Evolutionary conservation across 1,140 invertebrate genomes (phyloP), one percentile per base, ranked within the genome.

Genomic region (Drosophila teissieri): DNA sequence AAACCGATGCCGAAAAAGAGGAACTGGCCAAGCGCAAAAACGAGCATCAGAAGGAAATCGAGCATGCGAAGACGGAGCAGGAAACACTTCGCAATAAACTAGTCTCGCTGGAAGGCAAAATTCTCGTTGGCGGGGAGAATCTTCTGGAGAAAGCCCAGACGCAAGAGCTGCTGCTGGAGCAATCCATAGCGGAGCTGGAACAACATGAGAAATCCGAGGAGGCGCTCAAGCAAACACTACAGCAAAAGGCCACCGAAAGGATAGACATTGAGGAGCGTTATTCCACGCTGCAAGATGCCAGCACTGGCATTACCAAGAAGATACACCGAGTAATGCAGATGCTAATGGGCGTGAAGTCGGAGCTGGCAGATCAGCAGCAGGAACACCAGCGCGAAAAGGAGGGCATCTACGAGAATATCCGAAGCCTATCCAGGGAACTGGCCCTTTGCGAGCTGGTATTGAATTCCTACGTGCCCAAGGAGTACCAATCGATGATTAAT

Each of bases 361-460:
- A 99, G 91, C 92, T 98, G 22, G 95, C 95, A 3, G 98, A 99
- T 93, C 94, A 98, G 65, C 95, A 97, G 86, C 95, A 97, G 74
- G 99, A 99, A 90, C 98, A 99, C 91, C 98, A 99, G 93, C 93
- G 97, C 54, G 98, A 99, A 93, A 98, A 98, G 95, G 98, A 99
- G 92, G 97, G 97, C 17, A 94, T 99, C 31, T 93, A 99, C 60
- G 98, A 99, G 90, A 98, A 97, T 78, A 96, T 99, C 11, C 92
- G 98, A 8, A 96, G 98, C 49, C 94, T 99, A 4, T 96, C 96
- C 40, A 93, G 97, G 53, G 98, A 99, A 93, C 93, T 99, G n/a
- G 96, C 97, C 69, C 93, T 99, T 0, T 97, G 98, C 61, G 97
- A 97, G 92, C 92, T 97, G 2, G 95, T 97, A 60, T 93, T 96